Conservation (phyloP, 2,797 vertebrate species). For the Sebastes baramenuke region DNA sequence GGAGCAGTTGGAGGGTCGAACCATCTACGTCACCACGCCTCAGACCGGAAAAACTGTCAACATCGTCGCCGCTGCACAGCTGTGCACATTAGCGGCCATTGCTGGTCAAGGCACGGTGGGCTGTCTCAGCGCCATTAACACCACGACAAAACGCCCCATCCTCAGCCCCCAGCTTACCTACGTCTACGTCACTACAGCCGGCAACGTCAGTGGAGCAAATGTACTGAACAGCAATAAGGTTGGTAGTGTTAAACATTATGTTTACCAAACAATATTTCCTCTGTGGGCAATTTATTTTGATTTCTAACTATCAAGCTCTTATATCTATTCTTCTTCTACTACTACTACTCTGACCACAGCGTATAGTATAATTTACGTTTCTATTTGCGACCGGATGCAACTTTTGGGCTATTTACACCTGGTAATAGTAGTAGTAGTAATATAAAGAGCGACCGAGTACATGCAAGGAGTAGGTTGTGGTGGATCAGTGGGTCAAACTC, state of each 20-base stretch:
- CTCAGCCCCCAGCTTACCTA: constrained; percentile 97
- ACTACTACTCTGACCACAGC: background rate
- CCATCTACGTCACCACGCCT: constrained; percentile 89
- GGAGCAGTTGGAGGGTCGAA: constrained; percentile 86
- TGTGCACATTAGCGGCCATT: constrained; percentile 95
- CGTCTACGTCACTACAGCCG: constrained; percentile 86
- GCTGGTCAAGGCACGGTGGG: constrained; percentile 90
- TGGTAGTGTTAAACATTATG: constrained; percentile 19
- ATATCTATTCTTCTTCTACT: background rate
- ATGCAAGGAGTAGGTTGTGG: too few relatives aligned
- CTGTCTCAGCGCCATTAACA: constrained; percentile 89
- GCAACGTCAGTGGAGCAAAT: constrained; percentile 82
- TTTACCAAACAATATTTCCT: background rate
- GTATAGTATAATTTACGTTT: too few relatives aligned
- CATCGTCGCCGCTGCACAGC: constrained; percentile 87
- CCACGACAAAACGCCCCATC: constrained; percentile 92
- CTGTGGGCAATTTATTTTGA: background rate
- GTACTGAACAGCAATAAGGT: constrained; percentile 92
- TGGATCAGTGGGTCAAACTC: too few relatives aligned
- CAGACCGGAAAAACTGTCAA: constrained; percentile 88
- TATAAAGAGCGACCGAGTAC: too few relatives aligned
- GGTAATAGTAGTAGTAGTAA: too few relatives aligned
- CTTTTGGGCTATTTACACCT: too few relatives aligned
- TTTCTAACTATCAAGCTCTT: background rate
- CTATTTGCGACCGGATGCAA: too few relatives aligned